Conservation (phyloP, 2,888 invertebrate species). For the Parnassius orleans region DNA sequence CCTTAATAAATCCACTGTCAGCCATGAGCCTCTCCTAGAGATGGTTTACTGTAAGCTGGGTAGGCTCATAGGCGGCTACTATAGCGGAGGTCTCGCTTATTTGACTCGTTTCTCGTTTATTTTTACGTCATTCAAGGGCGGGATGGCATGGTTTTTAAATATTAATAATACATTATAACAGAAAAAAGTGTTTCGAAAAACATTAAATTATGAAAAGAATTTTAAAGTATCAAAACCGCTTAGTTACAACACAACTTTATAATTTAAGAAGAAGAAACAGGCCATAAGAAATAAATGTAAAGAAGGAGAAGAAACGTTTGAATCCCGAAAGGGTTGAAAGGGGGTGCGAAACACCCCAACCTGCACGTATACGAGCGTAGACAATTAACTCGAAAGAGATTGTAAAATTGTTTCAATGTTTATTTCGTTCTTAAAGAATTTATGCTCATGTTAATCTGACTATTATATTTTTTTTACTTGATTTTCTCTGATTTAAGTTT, state of each 20-base stretch:
- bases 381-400: slow-evolving; percentile 42
- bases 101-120: no score
- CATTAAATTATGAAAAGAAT: no score
- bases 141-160: no score
- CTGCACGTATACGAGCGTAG: slow-evolving; percentile 53
- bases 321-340: slow-evolving; percentile 78
- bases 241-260: slow-evolving; percentile 61
- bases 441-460: slow-evolving; percentile 10
- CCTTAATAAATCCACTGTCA: no score
- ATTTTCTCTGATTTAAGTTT: background rate
- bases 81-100: no score
- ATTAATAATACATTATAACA: no score
- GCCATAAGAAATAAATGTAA: slow-evolving; percentile 82
- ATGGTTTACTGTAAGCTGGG: no score
- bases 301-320: slow-evolving; percentile 79
- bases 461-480: slow-evolving; percentile 3
- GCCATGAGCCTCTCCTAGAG: no score
- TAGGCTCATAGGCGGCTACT: no score
- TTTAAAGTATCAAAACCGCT: slow-evolving; percentile 60
- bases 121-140: no score
- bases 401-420: slow-evolving; percentile 44
- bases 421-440: slow-evolving; percentile 29
- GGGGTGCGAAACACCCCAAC: slow-evolving; percentile 71
- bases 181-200: no score
- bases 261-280: slow-evolving; percentile 82